Base-by-base conservation (phyloP, 2,113 vertebrate species). In the Patagioenas fasciata region DNA sequence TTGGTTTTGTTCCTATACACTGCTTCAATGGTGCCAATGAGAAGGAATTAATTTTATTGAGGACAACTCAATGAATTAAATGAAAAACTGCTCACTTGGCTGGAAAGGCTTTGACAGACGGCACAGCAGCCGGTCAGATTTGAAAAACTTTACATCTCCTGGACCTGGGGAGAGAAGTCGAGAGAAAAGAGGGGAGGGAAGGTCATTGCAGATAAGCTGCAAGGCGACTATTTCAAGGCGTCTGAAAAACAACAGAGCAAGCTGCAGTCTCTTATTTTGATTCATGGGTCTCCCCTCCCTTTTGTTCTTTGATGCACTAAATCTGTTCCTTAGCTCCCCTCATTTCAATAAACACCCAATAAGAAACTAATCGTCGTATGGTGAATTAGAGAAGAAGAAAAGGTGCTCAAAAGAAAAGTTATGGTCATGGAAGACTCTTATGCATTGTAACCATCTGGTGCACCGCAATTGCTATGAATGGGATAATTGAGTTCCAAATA, bases 401-500 rank as follows among this genome's bases (percentile, higher is more conserved):
- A 98, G 98, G 85, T 91, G 80, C 97, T 96, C 91, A 91, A 95
- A 93, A 97, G 98, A 98, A 98, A 91, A 98, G 97, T 95, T 97
- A 97, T 97, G 98, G 98, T 98, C 94, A 73, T 95, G 94, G 97
- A 98, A 98, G 98, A 97, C 97, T 98, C 98, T 96, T 96, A 97
- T 96, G 98, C 98, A 98, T 98, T 98, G 98, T 98, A 98, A 98
- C 99, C 99, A 99, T 99, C 99, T 99, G 99, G 98, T 98, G 98
- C 91, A 65, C 98, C 85, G 96, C 91, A 85, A 92, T 98, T 92
- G 94, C 97, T 96, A 87, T 98, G 98, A 97, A 98, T 97, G 96
- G 93, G 97, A 98, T 98, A 99, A 99, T 98, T 98, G 98, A 99
- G 98, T 98, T 97, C 98, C 98, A 98, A 98, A 98, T 98, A 98